These are phyloP conservation scores for Psix sp. DNA, from an alignment of 1,140 invertebrate genomes.

Conservation along the genomic window DNA sequence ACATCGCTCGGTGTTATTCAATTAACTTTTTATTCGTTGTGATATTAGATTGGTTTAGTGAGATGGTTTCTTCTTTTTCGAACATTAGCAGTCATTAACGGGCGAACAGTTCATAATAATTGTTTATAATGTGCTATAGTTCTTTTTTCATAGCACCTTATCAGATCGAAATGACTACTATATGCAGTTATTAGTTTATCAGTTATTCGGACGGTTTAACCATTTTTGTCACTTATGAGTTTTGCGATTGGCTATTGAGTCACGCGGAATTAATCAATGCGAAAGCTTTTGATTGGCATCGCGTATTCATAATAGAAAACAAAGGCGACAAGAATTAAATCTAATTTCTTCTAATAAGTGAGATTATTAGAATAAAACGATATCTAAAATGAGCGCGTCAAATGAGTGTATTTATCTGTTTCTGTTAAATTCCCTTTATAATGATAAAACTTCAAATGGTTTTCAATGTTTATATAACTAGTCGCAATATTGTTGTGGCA, in stretches of 20 bases:
- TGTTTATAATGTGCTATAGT: conserved; percentile 26
- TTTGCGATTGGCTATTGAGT: too few species aligned
- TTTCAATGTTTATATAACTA: conserved; percentile 19
- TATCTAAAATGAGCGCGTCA: conserved; percentile 26
- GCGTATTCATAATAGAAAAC: background rate
- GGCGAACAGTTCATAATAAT: conserved; percentile 28
- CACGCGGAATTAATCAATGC: conserved; percentile 2
- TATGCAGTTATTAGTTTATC: too few species aligned
- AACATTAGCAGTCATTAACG: conserved; percentile 28
- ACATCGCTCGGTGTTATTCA: conserved; percentile 23
- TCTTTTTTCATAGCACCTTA: conserved; percentile 27
- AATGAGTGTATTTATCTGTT: conserved; percentile 25
- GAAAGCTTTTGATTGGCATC: background rate
- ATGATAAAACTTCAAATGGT: conserved; percentile 10
- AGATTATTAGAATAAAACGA: conserved; percentile 25
- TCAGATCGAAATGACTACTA: conserved; percentile 14
- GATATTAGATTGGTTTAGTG: conserved; percentile 4
- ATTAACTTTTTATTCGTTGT: conserved; percentile 24
- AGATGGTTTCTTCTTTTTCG: conserved; percentile 3
- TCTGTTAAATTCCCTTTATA: conserved; percentile 24
- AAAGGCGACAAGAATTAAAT: conserved; percentile 12
- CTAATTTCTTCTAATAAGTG: conserved; percentile 8
- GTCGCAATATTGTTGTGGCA: conserved; percentile 9
- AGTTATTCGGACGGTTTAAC: conserved; percentile 11
- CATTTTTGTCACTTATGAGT: too few species aligned